These are phyloP conservation scores for Momotus momota DNA, from an alignment of 2,797 vertebrate species.

Conservation along the genomic window DNA sequence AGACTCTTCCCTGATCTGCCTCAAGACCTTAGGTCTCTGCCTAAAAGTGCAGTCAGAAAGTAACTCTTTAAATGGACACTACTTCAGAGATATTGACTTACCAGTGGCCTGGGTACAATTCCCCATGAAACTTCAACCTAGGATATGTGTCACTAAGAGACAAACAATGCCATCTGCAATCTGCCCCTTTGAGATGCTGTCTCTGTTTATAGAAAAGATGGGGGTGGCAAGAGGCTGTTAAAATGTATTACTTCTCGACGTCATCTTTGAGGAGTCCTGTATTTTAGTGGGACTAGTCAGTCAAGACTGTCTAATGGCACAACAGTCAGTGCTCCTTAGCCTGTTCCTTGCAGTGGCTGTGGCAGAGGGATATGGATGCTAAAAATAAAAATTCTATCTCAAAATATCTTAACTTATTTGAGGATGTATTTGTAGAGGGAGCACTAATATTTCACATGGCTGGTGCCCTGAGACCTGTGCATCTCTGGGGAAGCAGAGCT, in stretches of 20 bases:
- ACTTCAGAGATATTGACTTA: conserved; percentile 42
- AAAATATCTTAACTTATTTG: not conserved
- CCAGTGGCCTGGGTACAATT: not conserved
- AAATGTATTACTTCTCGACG: not conserved
- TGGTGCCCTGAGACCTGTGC: rapidly evolving
- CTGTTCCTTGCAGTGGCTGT: not conserved
- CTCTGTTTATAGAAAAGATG: conserved; percentile 66
- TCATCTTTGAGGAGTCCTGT: not conserved
- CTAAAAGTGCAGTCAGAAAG: not conserved
- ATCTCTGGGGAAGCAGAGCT: not conserved
- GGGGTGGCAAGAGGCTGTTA: conserved; percentile 32
- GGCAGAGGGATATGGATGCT: not conserved
- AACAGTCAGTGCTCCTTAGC: not conserved
- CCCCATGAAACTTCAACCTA: conserved; percentile 16
- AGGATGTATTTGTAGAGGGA: not conserved
- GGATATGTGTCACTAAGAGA: not conserved
- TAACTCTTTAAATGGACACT: conserved; percentile 10
- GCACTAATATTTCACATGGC: not conserved
- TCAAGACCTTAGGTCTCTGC: not conserved
- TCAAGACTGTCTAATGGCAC: not conserved
- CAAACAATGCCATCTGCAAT: conserved; percentile 60
- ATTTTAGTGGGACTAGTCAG: conserved; percentile 10
- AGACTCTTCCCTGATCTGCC: not conserved
- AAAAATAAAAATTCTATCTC: conserved; percentile 12
- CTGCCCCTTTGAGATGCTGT: conserved; percentile 8